These are phyloP conservation scores for Sesia apiformis DNA, from an alignment of 2,888 invertebrate species.

Conservation along the genomic window DNA sequence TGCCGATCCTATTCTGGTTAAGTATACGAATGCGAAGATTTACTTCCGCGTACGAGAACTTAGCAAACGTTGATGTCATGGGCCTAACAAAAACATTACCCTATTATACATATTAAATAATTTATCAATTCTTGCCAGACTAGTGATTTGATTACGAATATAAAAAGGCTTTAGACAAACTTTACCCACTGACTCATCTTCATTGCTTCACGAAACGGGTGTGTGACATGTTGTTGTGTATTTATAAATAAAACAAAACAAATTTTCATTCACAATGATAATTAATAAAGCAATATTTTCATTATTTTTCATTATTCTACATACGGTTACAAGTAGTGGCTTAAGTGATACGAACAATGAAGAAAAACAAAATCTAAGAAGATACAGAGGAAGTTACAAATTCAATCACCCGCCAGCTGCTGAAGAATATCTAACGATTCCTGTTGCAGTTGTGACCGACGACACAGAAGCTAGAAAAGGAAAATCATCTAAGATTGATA, in stretches of 20 bases:
- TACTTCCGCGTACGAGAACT: constrained; percentile 16
- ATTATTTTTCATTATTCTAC: constrained; percentile 11
- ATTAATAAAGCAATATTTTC: constrained; percentile 12
- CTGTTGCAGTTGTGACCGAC: constrained; percentile 14
- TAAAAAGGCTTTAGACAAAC: constrained; percentile 25
- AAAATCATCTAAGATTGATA: constrained; percentile 8
- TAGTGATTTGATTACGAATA: constrained; percentile 41
- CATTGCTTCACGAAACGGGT: constrained; percentile 42
- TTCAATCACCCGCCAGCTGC: constrained; percentile 31
- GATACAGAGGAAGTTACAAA: constrained; percentile 8
- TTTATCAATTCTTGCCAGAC: constrained; percentile 43
- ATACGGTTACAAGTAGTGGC: constrained; percentile 17
- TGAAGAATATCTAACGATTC: constrained; percentile 21
- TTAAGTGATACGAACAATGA: constrained; percentile 11
- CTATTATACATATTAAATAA: constrained; percentile 10
- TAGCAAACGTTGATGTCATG: constrained; percentile 30
- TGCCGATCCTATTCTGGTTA: constrained; percentile 2
- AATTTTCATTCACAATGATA: constrained; percentile 17
- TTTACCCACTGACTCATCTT: constrained; percentile 37
- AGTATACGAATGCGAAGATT: constrained; percentile 1
- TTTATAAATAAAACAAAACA: constrained; percentile 4
- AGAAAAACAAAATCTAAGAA: constrained; percentile 11
- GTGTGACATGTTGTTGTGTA: constrained; percentile 30
- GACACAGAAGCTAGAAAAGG: constrained; percentile 10
- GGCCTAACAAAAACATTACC: constrained; percentile 13